Base-by-base conservation (phyloP, 2,113 vertebrate species). In the Bettongia penicillata region DNA sequence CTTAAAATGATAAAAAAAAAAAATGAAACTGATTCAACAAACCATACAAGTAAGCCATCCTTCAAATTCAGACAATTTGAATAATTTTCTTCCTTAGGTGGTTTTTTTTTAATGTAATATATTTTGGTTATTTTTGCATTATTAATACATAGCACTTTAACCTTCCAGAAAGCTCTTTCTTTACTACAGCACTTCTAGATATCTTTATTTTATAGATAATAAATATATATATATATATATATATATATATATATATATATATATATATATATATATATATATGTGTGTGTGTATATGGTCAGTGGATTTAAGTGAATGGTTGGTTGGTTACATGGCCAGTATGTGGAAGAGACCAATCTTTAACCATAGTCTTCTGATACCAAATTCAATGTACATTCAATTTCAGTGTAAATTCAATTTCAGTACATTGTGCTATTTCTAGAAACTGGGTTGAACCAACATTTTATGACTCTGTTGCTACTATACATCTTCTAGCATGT, bases 381-480 rank as follows among this genome's bases (percentile, higher is more conserved):
- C 57, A 61, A 12, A 61, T 61, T 61, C 57, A 61, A 3, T 5
- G 31, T n/a, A n/a, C n/a, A n/a, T n/a, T n/a, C n/a, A n/a, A n/a
- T n/a, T n/a, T n/a, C n/a, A n/a, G n/a, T n/a, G n/a, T n/a, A n/a
- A n/a, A n/a, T n/a, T n/a, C n/a, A n/a, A n/a, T 37, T 68, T 37
- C 61, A 68, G 11, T 16, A 68, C 31, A n/a, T 68, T 31, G n/a
- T 68, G 61, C 0, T 43, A 53, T 53, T 94, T 89, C 91, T 94
- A 0, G 93, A 94, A 77, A 95, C 37, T 89, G 90, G 48, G 8
- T 49, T 95, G 89, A 91, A 49, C 16, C 16, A 3, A 53, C 48
- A 93, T 94, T 55, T 94, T n/a, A 92, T 48, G 91, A 90, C 94
- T 55, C 28, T 48, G 14, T 89, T 8, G 91, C 93, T 94, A 77